Evolutionary conservation across 2,797 vertebrate species (phyloP).

Genomic region (Eulemur mongoz): DNA sequence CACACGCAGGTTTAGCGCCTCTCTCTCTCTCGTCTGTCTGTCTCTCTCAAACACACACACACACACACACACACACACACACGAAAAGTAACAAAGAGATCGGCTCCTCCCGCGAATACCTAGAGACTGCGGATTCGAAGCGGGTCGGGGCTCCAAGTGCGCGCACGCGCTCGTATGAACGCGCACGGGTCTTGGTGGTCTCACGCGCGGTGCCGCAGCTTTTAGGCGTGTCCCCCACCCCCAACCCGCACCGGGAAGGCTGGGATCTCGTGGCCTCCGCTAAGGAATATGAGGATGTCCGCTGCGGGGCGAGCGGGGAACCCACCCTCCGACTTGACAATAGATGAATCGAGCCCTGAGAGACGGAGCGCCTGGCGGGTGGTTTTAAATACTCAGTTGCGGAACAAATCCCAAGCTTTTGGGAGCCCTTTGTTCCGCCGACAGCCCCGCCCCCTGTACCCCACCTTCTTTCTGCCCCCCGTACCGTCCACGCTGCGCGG

Average conservation of each 20-base stretch:
- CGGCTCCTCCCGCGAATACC: not conserved
- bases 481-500: not conserved
- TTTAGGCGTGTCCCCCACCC: not conserved
- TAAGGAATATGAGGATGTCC: not conserved
- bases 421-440: constrained; percentile 71
- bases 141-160: not conserved
- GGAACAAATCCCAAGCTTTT: not conserved
- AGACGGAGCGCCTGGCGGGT: not conserved
- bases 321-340: not conserved
- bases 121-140: not conserved
- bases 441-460: constrained; percentile 46
- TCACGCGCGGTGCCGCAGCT: not conserved
- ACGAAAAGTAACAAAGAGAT: constrained; percentile 43
- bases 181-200: not conserved
- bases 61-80: not conserved
- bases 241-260: not conserved
- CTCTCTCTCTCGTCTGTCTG: not conserved
- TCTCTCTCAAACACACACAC: not conserved
- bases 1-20: not conserved
- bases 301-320: not conserved
- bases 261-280: not conserved
- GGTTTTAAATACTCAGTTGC: not conserved
- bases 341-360: not conserved
- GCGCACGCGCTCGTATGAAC: not conserved
- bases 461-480: constrained; percentile 1